Base-by-base conservation (phyloP, 2,797 vertebrate genomes). In the Rhynchonycteris naso region DNA sequence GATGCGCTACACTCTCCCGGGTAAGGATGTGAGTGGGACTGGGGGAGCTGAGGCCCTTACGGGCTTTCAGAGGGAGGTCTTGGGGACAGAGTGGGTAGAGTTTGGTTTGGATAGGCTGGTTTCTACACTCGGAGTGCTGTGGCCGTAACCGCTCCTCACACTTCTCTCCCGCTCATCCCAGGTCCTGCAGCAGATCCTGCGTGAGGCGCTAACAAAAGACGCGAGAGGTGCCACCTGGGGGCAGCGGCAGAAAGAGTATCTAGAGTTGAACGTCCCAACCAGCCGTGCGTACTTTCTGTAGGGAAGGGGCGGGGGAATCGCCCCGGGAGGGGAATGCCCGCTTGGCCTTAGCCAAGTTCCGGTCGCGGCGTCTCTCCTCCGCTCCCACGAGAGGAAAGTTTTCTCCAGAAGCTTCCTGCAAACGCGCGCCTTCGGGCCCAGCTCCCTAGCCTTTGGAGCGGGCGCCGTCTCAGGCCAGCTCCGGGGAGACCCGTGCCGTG, bases 401-500 rank as follows among this genome's bases (percentile, higher is more conserved):
- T 96, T 63, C 87, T 79, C 30, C 72, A 4, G 89, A 76, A 79
- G 68, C 91, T 90, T 91, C 89, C 59, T 58, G 88, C 89, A 7
- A 19, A 71, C 88, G 68, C 24, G 69, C 61, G 52, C 82, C 69
- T 90, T 74, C 89, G 50, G 79, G 86, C 86, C 88, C 94, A 47
- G 75, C 38, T n/a, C 47, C 11, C 8, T 56, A 93, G 71, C 72
- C 82, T 78, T 82, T 61, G 88, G 90, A 91, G 97, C 84, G 91
- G 95, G 79, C 66, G 26, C 71, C 68, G 79, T 52, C 94, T 87
- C 96, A 24, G 92, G 91, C 92, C 74, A 26, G 90, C 83, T 52
- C 89, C 83, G 56, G 94, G 90, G 56, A 95, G 69, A 75, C 61
- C 94, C 88, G 92, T 79, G 95, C 97, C 97, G 98, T 93, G 92